Percentiles rank a stretch among this genome's conserved stretches.
Conservation (phyloP, 1,140 invertebrate genomes). For the Drosophila takahashii region DNA sequence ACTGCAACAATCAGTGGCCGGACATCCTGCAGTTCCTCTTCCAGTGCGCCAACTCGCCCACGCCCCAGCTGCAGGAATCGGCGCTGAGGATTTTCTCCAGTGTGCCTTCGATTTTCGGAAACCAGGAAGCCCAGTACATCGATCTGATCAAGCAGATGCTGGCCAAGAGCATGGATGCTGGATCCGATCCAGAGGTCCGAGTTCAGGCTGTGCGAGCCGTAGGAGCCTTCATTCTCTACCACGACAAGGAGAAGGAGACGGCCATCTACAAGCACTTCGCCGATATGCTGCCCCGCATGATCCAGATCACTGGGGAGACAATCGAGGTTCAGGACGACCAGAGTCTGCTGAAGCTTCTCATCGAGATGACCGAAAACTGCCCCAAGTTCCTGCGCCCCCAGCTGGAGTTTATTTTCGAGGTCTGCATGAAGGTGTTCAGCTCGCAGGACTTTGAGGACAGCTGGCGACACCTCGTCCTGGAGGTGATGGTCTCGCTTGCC, state of each 20-base stretch:
- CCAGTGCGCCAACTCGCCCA: conserved; percentile 94
- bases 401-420: conserved; percentile 93
- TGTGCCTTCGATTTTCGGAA: conserved; percentile 98
- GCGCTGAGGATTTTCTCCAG: conserved; percentile 97
- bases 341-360: conserved; percentile 94
- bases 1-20: conserved; percentile 98
- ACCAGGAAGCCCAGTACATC: conserved; percentile 96
- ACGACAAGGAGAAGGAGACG: conserved; percentile 94
- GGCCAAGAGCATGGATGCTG: conserved; percentile 90
- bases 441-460: conserved; percentile 92
- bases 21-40: conserved; percentile 98
- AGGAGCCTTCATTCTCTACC: conserved; percentile 94
- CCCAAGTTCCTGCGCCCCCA: conserved; percentile 97
- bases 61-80: conserved; percentile 94
- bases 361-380: conserved; percentile 96
- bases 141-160: conserved; percentile 98
- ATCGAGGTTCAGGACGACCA: conserved; percentile 95
- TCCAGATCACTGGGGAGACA: conserved; percentile 88
- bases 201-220: conserved; percentile 94
- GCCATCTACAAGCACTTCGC: conserved; percentile 94
- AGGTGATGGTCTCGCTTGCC: conserved; percentile 96
- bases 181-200: conserved; percentile 89
- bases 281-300: conserved; percentile 92
- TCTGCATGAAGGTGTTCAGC: conserved; percentile 94
- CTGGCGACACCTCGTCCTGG: conserved; percentile 96